Conservation (phyloP, 2,888 invertebrate species). For the Mythimna loreyi region DNA sequence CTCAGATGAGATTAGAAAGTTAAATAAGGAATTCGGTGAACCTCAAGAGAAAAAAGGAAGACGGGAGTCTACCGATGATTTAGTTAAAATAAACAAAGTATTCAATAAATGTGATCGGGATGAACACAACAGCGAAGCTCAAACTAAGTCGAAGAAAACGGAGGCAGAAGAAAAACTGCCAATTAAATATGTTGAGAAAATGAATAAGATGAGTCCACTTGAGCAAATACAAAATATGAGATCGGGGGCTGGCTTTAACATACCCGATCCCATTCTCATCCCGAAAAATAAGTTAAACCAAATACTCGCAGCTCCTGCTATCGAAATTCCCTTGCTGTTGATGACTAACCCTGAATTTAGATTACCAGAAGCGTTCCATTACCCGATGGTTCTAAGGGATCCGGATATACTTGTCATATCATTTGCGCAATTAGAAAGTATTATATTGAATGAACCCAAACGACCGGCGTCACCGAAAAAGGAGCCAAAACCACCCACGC, state of each 20-base stretch:
- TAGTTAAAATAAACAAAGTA: slow-evolving; percentile 83
- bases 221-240: slow-evolving; percentile 94
- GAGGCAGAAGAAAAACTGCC: slow-evolving; percentile 75
- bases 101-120: slow-evolving; percentile 78
- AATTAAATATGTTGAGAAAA: slow-evolving; percentile 64
- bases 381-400: slow-evolving; percentile 93
- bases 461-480: slow-evolving; percentile 67
- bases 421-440: slow-evolving; percentile 93
- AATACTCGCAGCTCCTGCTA: slow-evolving; percentile 93
- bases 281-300: slow-evolving; percentile 94
- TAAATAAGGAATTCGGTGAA: slow-evolving; percentile 88
- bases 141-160: slow-evolving; percentile 55
- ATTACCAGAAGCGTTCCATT: slow-evolving; percentile 94
- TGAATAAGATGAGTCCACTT: slow-evolving; percentile 87
- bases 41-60: slow-evolving; percentile 85
- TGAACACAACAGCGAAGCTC: slow-evolving; percentile 68
- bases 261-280: slow-evolving; percentile 95
- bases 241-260: slow-evolving; percentile 92
- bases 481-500: slow-evolving; percentile 67
- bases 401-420: slow-evolving; percentile 95
- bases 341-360: slow-evolving; percentile 93
- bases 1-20: slow-evolving; percentile 93
- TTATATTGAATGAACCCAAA: slow-evolving; percentile 89
- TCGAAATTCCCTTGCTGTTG: slow-evolving; percentile 94
- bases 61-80: slow-evolving; percentile 80